These are phyloP conservation scores for Chrysolina americana DNA, from an alignment of 2,888 invertebrate genomes.

Conservation along the genomic window DNA sequence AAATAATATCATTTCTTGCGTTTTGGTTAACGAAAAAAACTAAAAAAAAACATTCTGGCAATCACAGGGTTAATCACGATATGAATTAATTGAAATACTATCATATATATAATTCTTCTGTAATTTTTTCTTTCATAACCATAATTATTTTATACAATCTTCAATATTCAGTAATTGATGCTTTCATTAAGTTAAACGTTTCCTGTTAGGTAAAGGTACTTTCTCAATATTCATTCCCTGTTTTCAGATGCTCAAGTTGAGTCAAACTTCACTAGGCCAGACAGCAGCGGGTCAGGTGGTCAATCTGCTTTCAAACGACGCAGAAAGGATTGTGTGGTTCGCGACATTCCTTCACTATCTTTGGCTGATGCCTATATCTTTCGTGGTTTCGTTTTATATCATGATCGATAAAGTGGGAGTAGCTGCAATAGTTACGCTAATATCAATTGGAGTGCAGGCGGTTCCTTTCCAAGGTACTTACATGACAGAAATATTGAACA, in stretches of 20 bases:
- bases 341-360: slow-evolving; percentile 81
- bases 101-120: too few species aligned
- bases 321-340: slow-evolving; percentile 83
- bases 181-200: neutral
- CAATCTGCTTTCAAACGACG: slow-evolving; percentile 89
- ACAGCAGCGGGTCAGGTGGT: slow-evolving; percentile 89
- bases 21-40: too few species aligned
- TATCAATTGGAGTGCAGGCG: neutral
- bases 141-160: too few species aligned
- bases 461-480: slow-evolving; percentile 13
- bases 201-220: neutral
- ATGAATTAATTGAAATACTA: too few species aligned
- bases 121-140: too few species aligned
- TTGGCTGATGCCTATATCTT: slow-evolving; percentile 87
- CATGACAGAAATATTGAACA: too few species aligned
- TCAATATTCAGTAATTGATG: neutral
- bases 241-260: slow-evolving; percentile 74
- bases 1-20: too few species aligned
- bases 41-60: too few species aligned
- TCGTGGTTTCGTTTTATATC: slow-evolving; percentile 75
- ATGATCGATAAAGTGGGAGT: slow-evolving; percentile 73
- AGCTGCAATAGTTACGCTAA: slow-evolving; percentile 65
- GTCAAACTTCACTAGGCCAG: slow-evolving; percentile 81
- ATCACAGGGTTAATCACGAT: too few species aligned
- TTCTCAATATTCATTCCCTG: neutral